phyloP scores from a whole-genome alignment of 1,140 invertebrate genomes.

The Magallana ariakensis region DNA sequence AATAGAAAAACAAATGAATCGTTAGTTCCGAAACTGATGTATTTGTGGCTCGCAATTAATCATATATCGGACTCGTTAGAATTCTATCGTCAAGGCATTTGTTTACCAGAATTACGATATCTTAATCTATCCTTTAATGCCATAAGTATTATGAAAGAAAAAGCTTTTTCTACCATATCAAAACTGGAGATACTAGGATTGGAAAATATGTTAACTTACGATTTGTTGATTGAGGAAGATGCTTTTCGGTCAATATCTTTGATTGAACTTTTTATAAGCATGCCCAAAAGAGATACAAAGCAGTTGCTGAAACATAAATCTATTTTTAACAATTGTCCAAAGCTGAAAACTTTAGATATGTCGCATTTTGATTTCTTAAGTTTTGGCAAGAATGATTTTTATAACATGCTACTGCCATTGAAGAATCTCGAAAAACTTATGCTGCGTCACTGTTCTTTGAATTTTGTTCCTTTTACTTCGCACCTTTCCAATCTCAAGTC shows the following conservation, averaged over 20 bases:
- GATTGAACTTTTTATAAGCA: background rate
- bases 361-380: background rate
- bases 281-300: background rate
- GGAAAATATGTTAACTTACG: slow-evolving; percentile 4
- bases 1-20: background rate
- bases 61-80: slow-evolving; percentile 9
- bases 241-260: background rate
- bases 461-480: slow-evolving; percentile 1
- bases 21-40: background rate
- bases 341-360: background rate
- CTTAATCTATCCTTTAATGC: slow-evolving; percentile 16
- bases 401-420: background rate
- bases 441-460: background rate
- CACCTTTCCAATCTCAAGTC: background rate
- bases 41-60: background rate
- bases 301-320: background rate
- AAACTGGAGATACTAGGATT: background rate
- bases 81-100: background rate
- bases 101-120: background rate
- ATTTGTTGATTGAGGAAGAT: background rate
- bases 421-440: background rate
- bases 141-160: background rate
- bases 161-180: background rate
- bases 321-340: background rate
- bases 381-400: background rate